Evolutionary conservation across 2,113 vertebrate species (phyloP).

Genomic region (Xyliphius kryptos): DNA sequence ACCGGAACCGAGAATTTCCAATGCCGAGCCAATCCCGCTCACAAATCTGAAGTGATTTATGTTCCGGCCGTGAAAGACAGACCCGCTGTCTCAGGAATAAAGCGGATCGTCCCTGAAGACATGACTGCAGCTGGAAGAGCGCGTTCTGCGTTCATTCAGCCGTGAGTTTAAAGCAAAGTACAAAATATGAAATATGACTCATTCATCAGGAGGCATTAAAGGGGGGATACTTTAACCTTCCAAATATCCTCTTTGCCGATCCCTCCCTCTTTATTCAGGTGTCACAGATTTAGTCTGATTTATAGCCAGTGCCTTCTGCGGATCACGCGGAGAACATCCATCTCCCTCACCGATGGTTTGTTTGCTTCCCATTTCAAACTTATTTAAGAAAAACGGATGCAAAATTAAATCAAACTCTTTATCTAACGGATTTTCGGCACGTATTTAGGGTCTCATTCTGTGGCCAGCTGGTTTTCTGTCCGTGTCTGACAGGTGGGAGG

Average conservation of each 20-base stretch:
- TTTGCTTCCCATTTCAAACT: no score
- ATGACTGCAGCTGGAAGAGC: constrained; percentile 18
- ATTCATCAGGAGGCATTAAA: constrained; percentile 27
- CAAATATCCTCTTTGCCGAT: constrained; percentile 9
- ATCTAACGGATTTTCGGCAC: no score
- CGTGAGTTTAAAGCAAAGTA: constrained; percentile 28
- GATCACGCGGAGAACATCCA: neutral
- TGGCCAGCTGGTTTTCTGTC: no score
- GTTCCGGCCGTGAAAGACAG: constrained; percentile 15
- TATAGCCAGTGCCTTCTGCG: constrained; percentile 9
- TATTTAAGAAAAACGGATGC: no score
- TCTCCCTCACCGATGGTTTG: neutral
- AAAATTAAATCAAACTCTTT: no score
- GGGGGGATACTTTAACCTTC: constrained; percentile 15
- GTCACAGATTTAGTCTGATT: constrained; percentile 3
- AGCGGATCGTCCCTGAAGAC: constrained; percentile 24
- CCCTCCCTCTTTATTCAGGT: neutral
- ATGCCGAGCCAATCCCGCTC: neutral
- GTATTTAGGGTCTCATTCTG: no score
- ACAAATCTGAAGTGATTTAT: constrained; percentile 13
- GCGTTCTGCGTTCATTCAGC: constrained; percentile 10
- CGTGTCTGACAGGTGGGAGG: no score
- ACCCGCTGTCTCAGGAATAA: constrained; percentile 14
- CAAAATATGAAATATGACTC: constrained; percentile 24
- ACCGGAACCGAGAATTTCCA: neutral